Conservation (phyloP, 2,797 vertebrate species). For the Coluber constrictor region DNA sequence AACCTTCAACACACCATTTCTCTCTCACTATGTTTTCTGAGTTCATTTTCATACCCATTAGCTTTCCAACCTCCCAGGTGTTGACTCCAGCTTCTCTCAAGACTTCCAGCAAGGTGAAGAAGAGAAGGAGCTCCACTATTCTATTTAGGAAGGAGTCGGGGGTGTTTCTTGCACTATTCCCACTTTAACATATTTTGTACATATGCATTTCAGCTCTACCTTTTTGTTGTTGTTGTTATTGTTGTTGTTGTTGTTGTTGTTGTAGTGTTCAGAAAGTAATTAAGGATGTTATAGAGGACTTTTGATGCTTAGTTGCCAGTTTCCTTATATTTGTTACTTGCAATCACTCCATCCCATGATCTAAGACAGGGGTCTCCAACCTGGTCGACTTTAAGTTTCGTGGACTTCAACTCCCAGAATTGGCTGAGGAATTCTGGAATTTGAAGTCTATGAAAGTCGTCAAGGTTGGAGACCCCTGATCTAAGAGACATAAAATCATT, state of each 20-base stretch:
- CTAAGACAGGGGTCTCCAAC: too few relatives aligned
- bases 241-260: not conserved
- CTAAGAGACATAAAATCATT: not conserved
- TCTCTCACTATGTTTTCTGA: not conserved
- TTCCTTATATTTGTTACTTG: not conserved
- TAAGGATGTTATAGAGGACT: not conserved
- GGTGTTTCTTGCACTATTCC: not conserved
- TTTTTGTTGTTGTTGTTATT: not conserved
- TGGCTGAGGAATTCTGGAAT: too few relatives aligned
- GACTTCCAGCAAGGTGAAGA: not conserved
- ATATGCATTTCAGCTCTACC: not conserved
- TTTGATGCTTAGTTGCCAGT: not conserved
- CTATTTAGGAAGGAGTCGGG: not conserved
- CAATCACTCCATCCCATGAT: not conserved
- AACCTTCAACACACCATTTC: not conserved
- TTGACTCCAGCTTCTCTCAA: not conserved
- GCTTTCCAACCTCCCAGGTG: not conserved
- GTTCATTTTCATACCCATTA: not conserved
- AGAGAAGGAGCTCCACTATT: not conserved
- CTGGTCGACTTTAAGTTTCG: too few relatives aligned
- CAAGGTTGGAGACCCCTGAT: too few relatives aligned
- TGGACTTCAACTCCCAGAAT: too few relatives aligned
- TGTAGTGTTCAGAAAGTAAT: not conserved
- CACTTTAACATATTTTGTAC: not conserved
- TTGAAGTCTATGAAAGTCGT: too few relatives aligned